Evolutionary conservation across 2,888 invertebrate species (phyloP), one percentile per base, ranked within the genome.

Genomic region (Mactromeris polynyma): DNA sequence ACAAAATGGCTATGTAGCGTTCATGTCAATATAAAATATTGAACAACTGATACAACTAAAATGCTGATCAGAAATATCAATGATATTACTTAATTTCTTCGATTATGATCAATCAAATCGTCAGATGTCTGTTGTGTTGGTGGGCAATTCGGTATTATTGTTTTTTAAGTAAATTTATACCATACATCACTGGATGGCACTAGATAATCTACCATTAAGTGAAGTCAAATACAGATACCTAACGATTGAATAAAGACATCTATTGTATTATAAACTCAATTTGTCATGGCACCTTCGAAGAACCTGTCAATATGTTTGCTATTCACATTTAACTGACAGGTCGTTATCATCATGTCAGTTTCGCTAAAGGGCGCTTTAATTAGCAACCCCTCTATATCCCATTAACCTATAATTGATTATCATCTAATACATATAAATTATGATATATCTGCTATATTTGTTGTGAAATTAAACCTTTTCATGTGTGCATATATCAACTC

Each of bases 401-500:
- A 73, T 73, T 36, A 33, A 73, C 73, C 73, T 36, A 21, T 73
- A 73, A 73, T 73, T 73, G 73, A 73, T 73, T 73, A 33, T 73
- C 36, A 73, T 33, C 33, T 17, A 26, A 73, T 19, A 36, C 19
- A 73, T 19, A 33, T 73, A 73, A 73, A 17, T 73, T 73, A 73
- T 73, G 73, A 73, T 73, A 26, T 36, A 73, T 73, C 73, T 33
- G 36, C 2, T 69, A 69, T 73, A 4, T 33, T 36, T 64, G 0
- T 64, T 64, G 26, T 64, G 26, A 64, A 26, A 64, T 26, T n/a
- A 26, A 64, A 64, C 26, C 58, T 26, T 6, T 6, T 26, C 2
- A 64, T 64, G 58, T 0, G 58, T 26, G n/a, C 58, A 64, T 64
- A 64, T 64, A 64, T 26, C 11, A 64, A 26, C 58, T n/a, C 58